Evolutionary conservation across 2,888 invertebrate genomes (phyloP), one percentile per base, ranked within the genome.

Genomic region (Zaprionus obscuricornis): DNA sequence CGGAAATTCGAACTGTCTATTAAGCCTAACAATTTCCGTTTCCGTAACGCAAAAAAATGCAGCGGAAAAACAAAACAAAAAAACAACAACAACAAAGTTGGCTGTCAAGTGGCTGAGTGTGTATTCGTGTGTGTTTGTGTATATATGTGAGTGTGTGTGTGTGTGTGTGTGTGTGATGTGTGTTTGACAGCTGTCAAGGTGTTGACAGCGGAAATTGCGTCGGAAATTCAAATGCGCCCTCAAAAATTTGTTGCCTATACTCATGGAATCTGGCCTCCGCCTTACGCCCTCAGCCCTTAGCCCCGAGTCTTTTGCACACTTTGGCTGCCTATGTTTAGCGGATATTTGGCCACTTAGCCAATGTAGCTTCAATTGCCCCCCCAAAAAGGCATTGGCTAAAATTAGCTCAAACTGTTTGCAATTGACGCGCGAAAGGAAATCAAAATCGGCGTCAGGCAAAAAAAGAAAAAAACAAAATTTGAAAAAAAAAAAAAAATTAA

Each of bases 1-100:
- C 59, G 85, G 75, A 85, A 81, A 85, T 74, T 78, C 67, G 66
- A 78, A 73, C 85, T 85, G 85, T 81, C 82, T 85, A 79, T 83
- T 79, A 85, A 76, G 85, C 77, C 84, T 85, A 79, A 85, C 85
- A 85, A 85, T 79, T 85, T 82, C 85, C 84, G 84, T 65, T 82
- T 82, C 82, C 85, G 74, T 39, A 64, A 59, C 60, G 73, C 59
- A 64, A 22, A 37, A 46, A 49, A 63, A 42, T 47, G 33, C 39
- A 33, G 13, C 22, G 39, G 37, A 59, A 63, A 68, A 64, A 57
- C 66, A 67, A 57, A 60, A 47, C 54, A 31, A 64, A 43, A 17
- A 17, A 40, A 24, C 29, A 46, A 56, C 22, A 43, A 36, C 13
- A 43, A 33, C 8, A 26, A 26, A 29, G 42, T 8, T 37, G 65